phyloP scores from a whole-genome alignment of 2,113 vertebrate genomes.

The Sminthopsis crassicaudata region DNA sequence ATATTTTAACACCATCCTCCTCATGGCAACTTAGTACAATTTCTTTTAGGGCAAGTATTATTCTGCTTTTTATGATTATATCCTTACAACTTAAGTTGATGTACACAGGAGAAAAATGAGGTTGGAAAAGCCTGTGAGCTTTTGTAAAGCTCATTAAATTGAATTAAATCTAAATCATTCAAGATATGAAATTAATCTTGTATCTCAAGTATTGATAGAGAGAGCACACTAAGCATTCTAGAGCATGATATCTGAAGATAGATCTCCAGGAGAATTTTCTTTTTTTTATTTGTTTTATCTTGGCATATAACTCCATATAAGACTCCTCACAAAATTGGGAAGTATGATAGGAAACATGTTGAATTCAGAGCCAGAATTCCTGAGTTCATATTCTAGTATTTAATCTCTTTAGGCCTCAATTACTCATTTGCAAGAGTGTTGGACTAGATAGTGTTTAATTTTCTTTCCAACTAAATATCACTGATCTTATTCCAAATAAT shows the following conservation, averaged over 20 bases:
- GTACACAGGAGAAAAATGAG: too few species aligned
- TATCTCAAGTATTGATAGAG: neutral
- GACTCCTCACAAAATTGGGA: neutral
- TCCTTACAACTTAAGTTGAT: neutral
- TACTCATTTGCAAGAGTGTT: neutral
- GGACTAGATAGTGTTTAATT: neutral
- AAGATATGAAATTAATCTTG: neutral
- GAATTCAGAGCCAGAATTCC: neutral
- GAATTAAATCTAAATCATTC: neutral
- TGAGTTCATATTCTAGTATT: neutral
- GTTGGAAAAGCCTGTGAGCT: too few species aligned
- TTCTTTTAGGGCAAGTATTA: neutral
- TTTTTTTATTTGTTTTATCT: neutral
- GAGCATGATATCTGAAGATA: neutral
- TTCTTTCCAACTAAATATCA: neutral
- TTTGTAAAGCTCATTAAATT: neutral
- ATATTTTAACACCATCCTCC: neutral
- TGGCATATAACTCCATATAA: neutral
- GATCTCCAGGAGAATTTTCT: neutral
- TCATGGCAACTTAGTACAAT: neutral
- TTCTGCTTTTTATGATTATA: neutral
- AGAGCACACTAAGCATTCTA: neutral
- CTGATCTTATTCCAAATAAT: neutral
- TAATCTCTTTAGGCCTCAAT: neutral
- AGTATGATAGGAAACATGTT: neutral